Evolutionary conservation across 1,140 invertebrate genomes (phyloP).

Genomic region (Lithobius niger): DNA sequence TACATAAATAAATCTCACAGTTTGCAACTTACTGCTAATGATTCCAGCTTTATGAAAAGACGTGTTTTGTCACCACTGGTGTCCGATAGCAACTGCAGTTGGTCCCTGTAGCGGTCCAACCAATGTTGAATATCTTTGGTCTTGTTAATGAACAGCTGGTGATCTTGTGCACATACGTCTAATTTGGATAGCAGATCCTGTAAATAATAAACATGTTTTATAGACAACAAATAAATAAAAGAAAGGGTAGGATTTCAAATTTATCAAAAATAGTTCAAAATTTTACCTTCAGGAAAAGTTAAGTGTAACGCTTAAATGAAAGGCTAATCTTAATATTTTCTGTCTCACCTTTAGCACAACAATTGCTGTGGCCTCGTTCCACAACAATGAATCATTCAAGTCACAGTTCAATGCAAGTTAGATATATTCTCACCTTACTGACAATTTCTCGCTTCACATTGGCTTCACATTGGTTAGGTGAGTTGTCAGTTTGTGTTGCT

Average conservation of each 20-base stretch:
- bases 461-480: no score
- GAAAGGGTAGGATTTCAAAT: not conserved
- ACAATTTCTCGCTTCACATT: no score
- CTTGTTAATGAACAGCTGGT: constrained; percentile 57
- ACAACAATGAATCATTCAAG: no score
- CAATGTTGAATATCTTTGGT: constrained; percentile 63
- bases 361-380: no score
- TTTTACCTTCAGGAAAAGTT: no score
- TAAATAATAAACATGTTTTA: constrained; percentile 2
- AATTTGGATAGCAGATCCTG: constrained; percentile 63
- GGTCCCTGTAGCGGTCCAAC: constrained; percentile 58
- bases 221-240: constrained; percentile 5
- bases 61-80: constrained; percentile 65
- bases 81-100: constrained; percentile 55
- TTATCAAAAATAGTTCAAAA: no score
- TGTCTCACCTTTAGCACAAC: no score
- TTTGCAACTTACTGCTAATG: constrained; percentile 36
- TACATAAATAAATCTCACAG: not conserved
- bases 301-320: no score
- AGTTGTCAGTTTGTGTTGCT: no score
- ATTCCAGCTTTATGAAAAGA: constrained; percentile 54
- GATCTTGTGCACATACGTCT: constrained; percentile 70
- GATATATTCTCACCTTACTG: no score
- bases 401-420: no score
- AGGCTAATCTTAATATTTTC: no score